phyloP scores from a whole-genome alignment of 2,113 vertebrate genomes.

The Rhabdornis inornatus region DNA sequence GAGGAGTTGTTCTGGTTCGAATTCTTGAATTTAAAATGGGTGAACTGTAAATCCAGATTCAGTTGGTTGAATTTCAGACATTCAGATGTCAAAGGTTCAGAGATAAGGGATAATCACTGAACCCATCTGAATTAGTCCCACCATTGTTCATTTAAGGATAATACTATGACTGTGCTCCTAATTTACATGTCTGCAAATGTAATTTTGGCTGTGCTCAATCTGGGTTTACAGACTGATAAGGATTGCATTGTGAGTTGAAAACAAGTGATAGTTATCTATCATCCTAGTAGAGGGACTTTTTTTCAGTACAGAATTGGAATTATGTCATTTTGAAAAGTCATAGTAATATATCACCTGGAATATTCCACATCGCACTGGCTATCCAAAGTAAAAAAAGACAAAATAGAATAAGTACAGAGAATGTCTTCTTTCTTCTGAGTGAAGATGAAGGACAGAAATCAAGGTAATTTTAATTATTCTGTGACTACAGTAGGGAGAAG shows the following conservation, averaged over 20 bases:
- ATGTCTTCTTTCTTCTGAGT: not conserved
- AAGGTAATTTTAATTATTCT: not conserved
- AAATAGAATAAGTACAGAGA: not conserved
- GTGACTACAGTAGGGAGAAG: not conserved
- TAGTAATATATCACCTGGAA: not conserved
- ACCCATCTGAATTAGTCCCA: not conserved
- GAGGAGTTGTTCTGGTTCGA: not conserved
- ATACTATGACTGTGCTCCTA: not conserved
- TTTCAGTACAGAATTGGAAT: not conserved
- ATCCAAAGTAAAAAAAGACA: not conserved
- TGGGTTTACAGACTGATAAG: not conserved
- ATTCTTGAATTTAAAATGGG: not conserved
- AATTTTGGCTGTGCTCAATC: not conserved
- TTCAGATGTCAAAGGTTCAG: not conserved
- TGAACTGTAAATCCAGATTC: not conserved
- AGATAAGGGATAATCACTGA: not conserved
- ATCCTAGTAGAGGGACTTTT: not conserved
- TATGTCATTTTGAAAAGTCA: not conserved
- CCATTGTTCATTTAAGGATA: not conserved
- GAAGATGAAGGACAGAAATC: not conserved
- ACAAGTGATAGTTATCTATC: not conserved
- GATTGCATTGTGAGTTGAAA: not conserved
- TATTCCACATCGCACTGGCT: not conserved
- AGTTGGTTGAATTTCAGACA: not conserved
- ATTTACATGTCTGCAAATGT: not conserved